These are phyloP conservation scores for Hipparchia semele DNA, from an alignment of 2,888 invertebrate species.

Conservation along the genomic window DNA sequence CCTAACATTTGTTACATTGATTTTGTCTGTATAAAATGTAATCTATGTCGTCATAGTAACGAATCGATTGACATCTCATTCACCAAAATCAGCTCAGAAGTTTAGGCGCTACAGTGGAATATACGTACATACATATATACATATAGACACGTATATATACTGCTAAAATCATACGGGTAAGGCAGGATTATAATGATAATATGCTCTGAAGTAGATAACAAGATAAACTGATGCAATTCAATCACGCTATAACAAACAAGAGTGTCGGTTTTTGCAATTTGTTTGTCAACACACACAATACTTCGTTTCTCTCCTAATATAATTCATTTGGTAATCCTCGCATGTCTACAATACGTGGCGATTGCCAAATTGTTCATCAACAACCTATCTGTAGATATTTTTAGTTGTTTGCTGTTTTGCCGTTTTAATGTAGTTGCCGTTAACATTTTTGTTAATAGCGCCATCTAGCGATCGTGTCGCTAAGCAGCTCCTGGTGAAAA, in stretches of 20 bases:
- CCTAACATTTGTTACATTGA: too few species aligned
- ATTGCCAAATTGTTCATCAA: constrained; percentile 49
- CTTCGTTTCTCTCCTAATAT: constrained; percentile 37
- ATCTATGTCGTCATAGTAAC: too few species aligned
- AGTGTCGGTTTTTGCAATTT: not conserved
- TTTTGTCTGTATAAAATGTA: too few species aligned
- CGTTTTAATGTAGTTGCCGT: constrained; percentile 7
- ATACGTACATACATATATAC: too few species aligned
- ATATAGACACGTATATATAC: too few species aligned
- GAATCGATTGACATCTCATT: too few species aligned
- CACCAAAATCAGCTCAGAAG: too few species aligned
- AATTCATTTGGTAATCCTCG: constrained; percentile 43
- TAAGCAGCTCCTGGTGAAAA: not conserved
- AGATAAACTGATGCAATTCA: not conserved
- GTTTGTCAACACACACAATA: constrained; percentile 27
- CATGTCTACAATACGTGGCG: constrained; percentile 37
- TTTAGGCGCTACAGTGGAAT: too few species aligned
- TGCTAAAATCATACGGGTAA: too few species aligned
- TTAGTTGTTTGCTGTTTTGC: constrained; percentile 37
- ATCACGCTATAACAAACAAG: not conserved
- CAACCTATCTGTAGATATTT: constrained; percentile 41
- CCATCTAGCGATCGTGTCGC: constrained; percentile 8
- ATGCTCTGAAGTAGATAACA: not conserved
- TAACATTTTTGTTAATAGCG: not conserved
- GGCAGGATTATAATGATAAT: not conserved